Evolutionary conservation across 2,797 vertebrate genomes (phyloP), one percentile per base, ranked within the genome.

Genomic region (Tauraco hartlaubi): DNA sequence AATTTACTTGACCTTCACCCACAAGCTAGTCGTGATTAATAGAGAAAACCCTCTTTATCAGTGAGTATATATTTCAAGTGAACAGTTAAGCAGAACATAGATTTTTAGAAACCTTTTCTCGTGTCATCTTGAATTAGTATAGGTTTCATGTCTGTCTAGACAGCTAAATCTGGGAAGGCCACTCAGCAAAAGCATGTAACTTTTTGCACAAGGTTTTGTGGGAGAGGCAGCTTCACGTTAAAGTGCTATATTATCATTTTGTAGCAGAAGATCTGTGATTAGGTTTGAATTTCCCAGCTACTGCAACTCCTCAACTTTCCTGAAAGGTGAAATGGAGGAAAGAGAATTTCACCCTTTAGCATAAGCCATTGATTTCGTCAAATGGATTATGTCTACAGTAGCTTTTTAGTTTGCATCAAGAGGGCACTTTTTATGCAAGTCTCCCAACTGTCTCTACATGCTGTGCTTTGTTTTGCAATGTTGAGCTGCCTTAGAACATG

Each of bases 401-500:
- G 29, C 18, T 48, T 89, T 82, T 62, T 29, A 6, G 6, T 21
- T 88, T 46, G 26, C 21, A 41, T 48, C 25, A 49, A 52, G 11
- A 77, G 25, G 10, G 4, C 16, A 21, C 5, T 55, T 94, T 15
- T 39, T 26, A 5, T 37, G 16, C 23, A 56, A 54, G 35, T 51
- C 11, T 81, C n/a, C 19, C 28, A 18, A 5, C 20, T 49, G 9
- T 31, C 7, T 13, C 23, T 54, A 15, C 7, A 12, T 0, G 0
- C 13, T 15, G 9, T 46, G 28, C 22, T 73, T 90, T 73, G 39
- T 13, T 76, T 82, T 88, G 35, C 28, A 35, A 18, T 11, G 23
- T 16, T 7, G 31, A 44, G 9, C 55, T 69, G 13, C 18, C 31
- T 63, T n/a, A 55, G 19, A 74, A 73, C 6, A 37, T 0, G 1